Evolutionary conservation across 2,888 invertebrate species (phyloP), one percentile per base, ranked within the genome.

Genomic region (Adelphocoris suturalis): DNA sequence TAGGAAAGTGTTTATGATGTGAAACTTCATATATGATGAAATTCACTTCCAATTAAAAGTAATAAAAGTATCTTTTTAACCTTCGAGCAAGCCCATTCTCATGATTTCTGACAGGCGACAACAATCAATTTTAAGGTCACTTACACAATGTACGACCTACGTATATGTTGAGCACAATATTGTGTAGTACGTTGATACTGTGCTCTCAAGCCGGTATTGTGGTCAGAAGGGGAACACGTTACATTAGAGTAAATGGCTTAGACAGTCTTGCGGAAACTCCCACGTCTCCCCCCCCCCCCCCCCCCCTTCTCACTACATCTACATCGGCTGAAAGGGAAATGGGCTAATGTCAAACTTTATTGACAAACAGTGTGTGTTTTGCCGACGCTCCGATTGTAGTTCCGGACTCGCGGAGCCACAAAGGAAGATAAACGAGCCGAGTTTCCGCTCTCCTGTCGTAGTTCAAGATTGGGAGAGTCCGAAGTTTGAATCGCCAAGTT

Each of bases 301-400:
- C 52, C 2, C 52, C 13, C 52, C 13, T 11, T 14, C 16, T 14
- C 52, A 7, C 3, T 3, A 16, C 19, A 19, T 27, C 68, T 23
- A 23, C 23, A 11, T 68, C 68, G 68, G 16, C n/a, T 61, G 61
- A 61, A 19, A 23, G 68, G 68, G 82, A 52, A 82, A 82, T 82
- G 82, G 52, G 82, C 19, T 82, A 52, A 82, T 82, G 82, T 52
- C 82, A 82, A 82, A 82, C 82, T 82, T 82, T 82, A 82, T 82
- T 82, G 82, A 82, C 82, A 82, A 82, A 82, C 82, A 82, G 82
- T 82, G 82, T 82, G 82, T 82, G 82, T 82, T 82, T 46, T 47
- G 37, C 46, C 78, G 52, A 12, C 19, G 46, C 82, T 82, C 37
- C 78, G 82, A 82, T 82, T 82, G 82, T 82, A 82, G 82, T 82